Conservation (phyloP, 2,113 vertebrate species). For the Melanocharis versteri region DNA sequence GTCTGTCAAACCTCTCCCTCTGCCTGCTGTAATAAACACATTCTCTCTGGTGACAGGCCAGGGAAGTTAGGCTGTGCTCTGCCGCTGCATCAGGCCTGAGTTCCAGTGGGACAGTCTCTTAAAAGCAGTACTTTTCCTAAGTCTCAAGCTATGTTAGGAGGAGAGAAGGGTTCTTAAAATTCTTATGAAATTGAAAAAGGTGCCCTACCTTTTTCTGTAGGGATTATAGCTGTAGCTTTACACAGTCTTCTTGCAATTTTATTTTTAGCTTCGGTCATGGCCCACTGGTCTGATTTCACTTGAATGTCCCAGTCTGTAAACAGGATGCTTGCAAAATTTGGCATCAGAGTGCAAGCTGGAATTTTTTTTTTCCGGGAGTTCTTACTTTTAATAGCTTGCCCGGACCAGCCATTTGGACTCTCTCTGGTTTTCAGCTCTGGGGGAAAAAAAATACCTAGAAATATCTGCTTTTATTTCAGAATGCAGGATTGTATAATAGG, state of each 20-base stretch:
- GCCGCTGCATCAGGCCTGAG: not conserved
- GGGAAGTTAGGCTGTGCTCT: not conserved
- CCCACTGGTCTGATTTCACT: constrained; percentile 20
- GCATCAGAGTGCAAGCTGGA: not conserved
- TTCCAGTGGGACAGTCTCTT: not conserved
- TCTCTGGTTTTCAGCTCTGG: not conserved
- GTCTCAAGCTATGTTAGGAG: not conserved
- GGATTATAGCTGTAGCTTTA: constrained; percentile 3
- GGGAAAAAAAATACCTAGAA: not conserved
- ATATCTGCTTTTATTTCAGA: constrained; percentile 2
- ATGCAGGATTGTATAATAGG: not conserved
- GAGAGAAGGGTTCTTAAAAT: not conserved
- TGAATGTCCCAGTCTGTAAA: constrained; percentile 41
- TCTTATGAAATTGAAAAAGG: not conserved
- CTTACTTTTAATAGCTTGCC: not conserved
- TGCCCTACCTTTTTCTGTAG: not conserved
- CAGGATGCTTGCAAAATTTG: constrained; percentile 49
- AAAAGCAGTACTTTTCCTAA: not conserved
- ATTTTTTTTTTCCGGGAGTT: not conserved
- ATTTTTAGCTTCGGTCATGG: constrained; percentile 42
- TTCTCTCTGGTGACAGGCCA: not conserved
- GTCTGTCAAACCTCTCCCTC: constrained; percentile 24
- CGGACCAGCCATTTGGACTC: not conserved
- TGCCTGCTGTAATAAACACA: constrained; percentile 12
- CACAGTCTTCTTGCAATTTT: constrained; percentile 14